Percentiles rank a stretch among this genome's conserved stretches.
phyloP scores from a whole-genome alignment of 2,888 invertebrate genomes.

The Rhingia campestris region DNA sequence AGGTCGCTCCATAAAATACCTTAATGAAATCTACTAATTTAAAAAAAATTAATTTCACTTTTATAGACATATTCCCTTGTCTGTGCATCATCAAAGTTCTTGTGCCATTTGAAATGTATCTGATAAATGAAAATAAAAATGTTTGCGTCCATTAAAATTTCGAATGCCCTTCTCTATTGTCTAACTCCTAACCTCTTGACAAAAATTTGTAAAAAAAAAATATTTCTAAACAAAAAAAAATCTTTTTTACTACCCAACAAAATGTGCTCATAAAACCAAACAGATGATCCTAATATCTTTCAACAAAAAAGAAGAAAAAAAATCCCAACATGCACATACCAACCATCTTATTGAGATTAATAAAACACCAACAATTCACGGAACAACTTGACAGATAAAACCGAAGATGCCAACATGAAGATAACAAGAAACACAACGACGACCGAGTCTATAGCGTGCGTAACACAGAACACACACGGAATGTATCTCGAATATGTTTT shows the following conservation, averaged over 20 bases:
- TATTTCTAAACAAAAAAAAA: conserved; percentile 30
- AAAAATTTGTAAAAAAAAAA: conserved; percentile 18
- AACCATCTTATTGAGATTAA: conserved; percentile 26
- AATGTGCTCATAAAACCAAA: conserved; percentile 38
- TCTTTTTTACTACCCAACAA: conserved; percentile 38
- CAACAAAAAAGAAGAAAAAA: conserved; percentile 12
- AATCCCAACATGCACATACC: conserved; percentile 15
- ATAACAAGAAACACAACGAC: conserved; percentile 29
- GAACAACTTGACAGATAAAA: conserved; percentile 49
- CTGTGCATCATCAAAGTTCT: too few species aligned
- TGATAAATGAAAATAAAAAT: too few species aligned
- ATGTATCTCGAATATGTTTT: conserved; percentile 6
- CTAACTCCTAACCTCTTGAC: conserved; percentile 5
- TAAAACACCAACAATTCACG: conserved; percentile 42
- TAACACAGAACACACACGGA: conserved; percentile 44
- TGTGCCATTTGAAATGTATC: conserved; percentile 3
- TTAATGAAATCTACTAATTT: too few species aligned
- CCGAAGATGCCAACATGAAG: conserved; percentile 46
- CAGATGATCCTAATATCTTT: conserved; percentile 20
- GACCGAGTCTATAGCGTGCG: conserved; percentile 32
- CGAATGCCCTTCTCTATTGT: not conserved
- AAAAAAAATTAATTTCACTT: too few species aligned
- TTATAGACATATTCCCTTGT: too few species aligned
- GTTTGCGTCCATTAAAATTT: too few species aligned
- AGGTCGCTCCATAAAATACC: too few species aligned